A percentile compares a stretch with the other conserved stretches of the same genome.
Conservation (phyloP, 2,797 vertebrate species). For the Acipenser oxyrinchus region DNA sequence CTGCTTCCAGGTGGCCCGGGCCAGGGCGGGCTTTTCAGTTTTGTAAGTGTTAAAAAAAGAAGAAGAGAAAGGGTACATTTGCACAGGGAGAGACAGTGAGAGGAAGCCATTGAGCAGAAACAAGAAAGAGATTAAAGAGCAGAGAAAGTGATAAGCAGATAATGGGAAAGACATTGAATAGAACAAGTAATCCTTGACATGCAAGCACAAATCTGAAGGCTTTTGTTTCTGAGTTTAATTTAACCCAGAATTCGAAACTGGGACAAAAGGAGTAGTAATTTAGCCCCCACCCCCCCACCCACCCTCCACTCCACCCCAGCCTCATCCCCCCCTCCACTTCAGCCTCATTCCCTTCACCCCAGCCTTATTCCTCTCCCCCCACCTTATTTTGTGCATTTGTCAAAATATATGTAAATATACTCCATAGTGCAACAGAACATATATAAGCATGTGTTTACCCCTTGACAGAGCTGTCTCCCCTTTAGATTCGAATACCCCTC, state of each 20-base stretch:
- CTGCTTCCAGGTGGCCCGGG: slow-evolving; percentile 80
- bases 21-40: slow-evolving; percentile 78
- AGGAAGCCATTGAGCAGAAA: slow-evolving; percentile 74
- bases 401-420: slow-evolving; percentile 57
- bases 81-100: slow-evolving; percentile 68
- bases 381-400: slow-evolving; percentile 34
- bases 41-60: slow-evolving; percentile 78
- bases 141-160: slow-evolving; percentile 79
- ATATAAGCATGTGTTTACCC: slow-evolving; percentile 57
- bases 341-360: neutral
- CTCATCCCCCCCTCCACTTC: neutral
- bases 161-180: slow-evolving; percentile 73
- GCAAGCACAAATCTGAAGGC: slow-evolving; percentile 62
- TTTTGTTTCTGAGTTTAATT: slow-evolving; percentile 78
- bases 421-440: slow-evolving; percentile 54
- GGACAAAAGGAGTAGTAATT: slow-evolving; percentile 48
- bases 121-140: slow-evolving; percentile 87
- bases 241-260: slow-evolving; percentile 58
- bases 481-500: neutral
- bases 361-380: slow-evolving; percentile 29
- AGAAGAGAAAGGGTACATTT: slow-evolving; percentile 54
- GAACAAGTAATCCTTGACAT: slow-evolving; percentile 77
- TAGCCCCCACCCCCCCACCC: slow-evolving; percentile 12
- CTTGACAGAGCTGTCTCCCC: slow-evolving; percentile 34
- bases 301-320: neutral